Percentiles rank a stretch among this genome's conserved stretches.
Conservation (phyloP, 2,113 vertebrate genomes). For the Oxyruncus cristatus region DNA sequence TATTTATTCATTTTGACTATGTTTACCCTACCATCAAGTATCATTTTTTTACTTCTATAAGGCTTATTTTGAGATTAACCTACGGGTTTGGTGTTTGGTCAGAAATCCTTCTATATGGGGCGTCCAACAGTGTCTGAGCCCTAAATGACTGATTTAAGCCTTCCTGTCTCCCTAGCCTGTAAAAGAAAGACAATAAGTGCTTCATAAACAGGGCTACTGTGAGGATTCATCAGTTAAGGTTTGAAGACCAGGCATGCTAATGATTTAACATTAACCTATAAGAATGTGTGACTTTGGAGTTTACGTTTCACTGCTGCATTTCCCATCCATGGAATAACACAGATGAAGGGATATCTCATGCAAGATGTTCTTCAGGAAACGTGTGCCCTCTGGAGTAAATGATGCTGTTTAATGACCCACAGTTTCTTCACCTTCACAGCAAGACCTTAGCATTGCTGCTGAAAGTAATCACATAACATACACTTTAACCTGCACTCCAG, state of each 20-base stretch:
- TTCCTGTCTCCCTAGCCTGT: background rate
- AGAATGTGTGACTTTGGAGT: background rate
- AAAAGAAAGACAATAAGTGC: background rate
- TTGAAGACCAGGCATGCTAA: background rate
- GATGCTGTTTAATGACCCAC: background rate
- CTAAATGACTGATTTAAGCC: background rate
- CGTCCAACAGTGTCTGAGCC: background rate
- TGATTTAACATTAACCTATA: background rate
- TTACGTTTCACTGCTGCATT: background rate
- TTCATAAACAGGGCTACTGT: background rate
- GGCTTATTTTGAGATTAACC: slow-evolving; percentile 4
- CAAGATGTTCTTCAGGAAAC: background rate
- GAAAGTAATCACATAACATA: background rate
- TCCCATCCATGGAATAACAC: background rate
- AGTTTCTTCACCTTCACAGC: background rate
- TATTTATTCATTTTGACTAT: background rate
- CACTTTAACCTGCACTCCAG: background rate
- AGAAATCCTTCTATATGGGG: background rate
- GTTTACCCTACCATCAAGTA: background rate
- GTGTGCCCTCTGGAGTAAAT: background rate
- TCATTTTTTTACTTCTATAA: background rate
- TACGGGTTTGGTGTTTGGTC: background rate
- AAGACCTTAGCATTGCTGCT: background rate
- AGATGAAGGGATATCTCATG: background rate
- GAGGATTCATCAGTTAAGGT: background rate